Percentiles rank a stretch among this genome's conserved stretches.
Evolutionary conservation across 2,113 vertebrate genomes (phyloP).

Genomic region (Hirundichthys speculiger): DNA sequence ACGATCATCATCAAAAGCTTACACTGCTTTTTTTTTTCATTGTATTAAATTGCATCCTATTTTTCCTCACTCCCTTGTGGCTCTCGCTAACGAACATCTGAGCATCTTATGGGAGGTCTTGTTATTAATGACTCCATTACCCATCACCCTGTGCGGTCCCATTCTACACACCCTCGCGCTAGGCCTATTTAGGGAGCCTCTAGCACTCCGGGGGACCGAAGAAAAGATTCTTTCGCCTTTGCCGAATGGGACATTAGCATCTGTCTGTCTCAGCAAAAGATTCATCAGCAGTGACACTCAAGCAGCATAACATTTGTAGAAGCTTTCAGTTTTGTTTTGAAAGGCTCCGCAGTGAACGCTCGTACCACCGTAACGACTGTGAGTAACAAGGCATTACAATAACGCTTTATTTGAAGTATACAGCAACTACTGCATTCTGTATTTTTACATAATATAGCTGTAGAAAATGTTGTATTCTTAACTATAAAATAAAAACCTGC

Average conservation of each 20-base stretch:
- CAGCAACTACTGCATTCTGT: not conserved
- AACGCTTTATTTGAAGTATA: conserved; percentile 18
- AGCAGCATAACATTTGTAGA: conserved; percentile 59
- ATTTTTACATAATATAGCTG: not conserved
- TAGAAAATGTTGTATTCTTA: not conserved
- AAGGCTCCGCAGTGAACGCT: conserved; percentile 28
- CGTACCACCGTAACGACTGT: conserved; percentile 25
- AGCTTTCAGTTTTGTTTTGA: conserved; percentile 57
- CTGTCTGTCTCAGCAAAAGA: conserved; percentile 74
- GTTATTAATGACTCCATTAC: conserved; percentile 85
- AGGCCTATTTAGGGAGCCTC: conserved; percentile 78
- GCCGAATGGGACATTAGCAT: conserved; percentile 72
- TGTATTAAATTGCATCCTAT: conserved; percentile 74
- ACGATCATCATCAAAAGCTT: conserved; percentile 65
- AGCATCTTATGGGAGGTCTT: conserved; percentile 81
- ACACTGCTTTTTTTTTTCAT: conserved; percentile 51
- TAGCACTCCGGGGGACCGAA: conserved; percentile 69
- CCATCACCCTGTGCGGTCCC: conserved; percentile 82
- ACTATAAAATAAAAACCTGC: no score
- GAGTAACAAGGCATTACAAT: conserved; percentile 22
- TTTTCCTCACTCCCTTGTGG: conserved; percentile 69
- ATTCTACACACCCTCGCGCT: conserved; percentile 74
- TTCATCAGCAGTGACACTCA: conserved; percentile 68
- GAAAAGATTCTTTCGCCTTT: conserved; percentile 69
- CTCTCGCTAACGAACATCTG: conserved; percentile 78